These are phyloP conservation scores for Oncorhynchus keta DNA, from an alignment of 2,113 vertebrate genomes.

Conservation along the genomic window DNA sequence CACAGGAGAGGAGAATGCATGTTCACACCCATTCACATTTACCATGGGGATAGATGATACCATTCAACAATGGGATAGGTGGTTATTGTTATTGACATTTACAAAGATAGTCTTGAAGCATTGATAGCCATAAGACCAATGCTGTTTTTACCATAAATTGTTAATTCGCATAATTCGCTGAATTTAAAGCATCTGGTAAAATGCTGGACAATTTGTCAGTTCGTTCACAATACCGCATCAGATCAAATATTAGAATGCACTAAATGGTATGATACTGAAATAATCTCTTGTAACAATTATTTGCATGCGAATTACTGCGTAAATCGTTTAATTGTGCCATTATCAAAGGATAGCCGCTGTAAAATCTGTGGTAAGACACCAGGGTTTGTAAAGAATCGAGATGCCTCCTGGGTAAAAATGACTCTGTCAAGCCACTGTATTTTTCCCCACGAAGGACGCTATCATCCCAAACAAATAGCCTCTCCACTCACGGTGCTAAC, in stretches of 20 bases:
- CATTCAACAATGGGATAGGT: background rate
- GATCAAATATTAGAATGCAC: background rate
- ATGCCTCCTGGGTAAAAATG: constrained; percentile 67
- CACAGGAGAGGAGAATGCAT: constrained; percentile 21
- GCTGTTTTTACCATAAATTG: background rate
- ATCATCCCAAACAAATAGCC: constrained; percentile 22
- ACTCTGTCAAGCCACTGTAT: constrained; percentile 3
- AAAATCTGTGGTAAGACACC: constrained; percentile 57
- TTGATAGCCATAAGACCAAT: background rate
- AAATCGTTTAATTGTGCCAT: constrained; percentile 12
- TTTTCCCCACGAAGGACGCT: constrained; percentile 26
- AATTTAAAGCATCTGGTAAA: background rate
- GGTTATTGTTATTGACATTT: background rate
- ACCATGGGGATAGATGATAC: background rate
- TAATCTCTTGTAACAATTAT: background rate
- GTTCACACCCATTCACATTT: constrained; percentile 62
- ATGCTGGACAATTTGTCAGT: background rate
- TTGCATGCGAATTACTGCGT: background rate
- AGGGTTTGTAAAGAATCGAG: constrained; percentile 60
- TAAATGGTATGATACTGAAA: background rate
- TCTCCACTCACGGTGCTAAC: background rate
- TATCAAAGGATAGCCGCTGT: constrained; percentile 11
- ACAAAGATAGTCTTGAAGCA: background rate
- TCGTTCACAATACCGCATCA: background rate
- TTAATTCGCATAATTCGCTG: background rate